Base-by-base conservation (phyloP, 2,113 vertebrate species). In the Jaculus jaculus region DNA sequence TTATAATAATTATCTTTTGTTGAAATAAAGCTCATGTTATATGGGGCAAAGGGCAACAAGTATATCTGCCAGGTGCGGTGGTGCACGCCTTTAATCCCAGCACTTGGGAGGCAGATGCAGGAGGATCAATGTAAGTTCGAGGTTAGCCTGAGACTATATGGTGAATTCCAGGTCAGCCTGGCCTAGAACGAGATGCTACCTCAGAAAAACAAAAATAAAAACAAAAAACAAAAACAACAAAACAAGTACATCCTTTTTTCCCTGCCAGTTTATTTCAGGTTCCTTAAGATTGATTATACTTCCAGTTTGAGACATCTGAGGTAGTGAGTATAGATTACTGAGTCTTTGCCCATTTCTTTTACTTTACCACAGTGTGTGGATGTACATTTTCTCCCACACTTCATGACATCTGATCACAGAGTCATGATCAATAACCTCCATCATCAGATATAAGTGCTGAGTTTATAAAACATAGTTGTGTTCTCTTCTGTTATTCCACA, bases 21-120 rank as follows among this genome's bases (percentile, higher is more conserved):
- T 96, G 66, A 96, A 37, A 69, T 80, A 92, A 92, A 89, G 18
- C 65, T 61, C 21, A 91, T 68, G 61, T 81, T 94, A 34, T 94
- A 42, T 93, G 21, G 77, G 69, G 69, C 72, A 92, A 30, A 24
- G 81, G 47, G 65, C 74, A 89, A 9, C 34, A 89, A 79, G n/a
- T 81, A 73, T 75, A 90, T 86, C 32, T 47, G 8, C 42, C 42
- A 47, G 42, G 42, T 8, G 8, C 8, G 42, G 8, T 47, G 42
- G 42, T 47, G 42, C 42, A 47, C 42, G 42, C 42, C 42, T 47
- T 47, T n/a, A n/a, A n/a, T n/a, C n/a, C n/a, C n/a, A n/a, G n/a
- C n/a, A n/a, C n/a, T n/a, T n/a, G n/a, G n/a, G n/a, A n/a, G n/a
- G n/a, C n/a, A n/a, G n/a, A n/a, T n/a, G n/a, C n/a, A 47, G 42